Conservation (phyloP, 2,888 invertebrate genomes). For the Eretmocerus hayati region DNA sequence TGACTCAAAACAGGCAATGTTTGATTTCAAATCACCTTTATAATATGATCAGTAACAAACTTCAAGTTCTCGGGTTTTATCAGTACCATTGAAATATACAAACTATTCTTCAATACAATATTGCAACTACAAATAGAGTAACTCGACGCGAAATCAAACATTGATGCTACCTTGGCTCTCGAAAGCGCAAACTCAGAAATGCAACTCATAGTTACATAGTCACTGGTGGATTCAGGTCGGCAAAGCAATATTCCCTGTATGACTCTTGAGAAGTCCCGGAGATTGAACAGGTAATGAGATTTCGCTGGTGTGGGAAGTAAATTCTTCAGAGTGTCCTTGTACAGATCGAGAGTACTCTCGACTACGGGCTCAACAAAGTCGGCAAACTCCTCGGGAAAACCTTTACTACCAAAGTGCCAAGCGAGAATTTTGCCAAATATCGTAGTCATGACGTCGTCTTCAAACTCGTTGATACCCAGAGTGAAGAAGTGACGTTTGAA, state of each 20-base stretch:
- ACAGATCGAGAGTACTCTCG: conserved; percentile 75
- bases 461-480: conserved; percentile 81
- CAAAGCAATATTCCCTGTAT: conserved; percentile 86
- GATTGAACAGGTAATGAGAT: conserved; percentile 90
- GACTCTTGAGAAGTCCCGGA: conserved; percentile 88
- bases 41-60: no score
- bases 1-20: no score
- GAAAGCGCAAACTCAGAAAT: no score
- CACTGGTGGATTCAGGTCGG: conserved; percentile 80
- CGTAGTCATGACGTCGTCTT: conserved; percentile 71
- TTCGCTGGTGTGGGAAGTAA: conserved; percentile 88
- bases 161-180: no score
- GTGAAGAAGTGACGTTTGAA: conserved; percentile 74
- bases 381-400: conserved; percentile 83
- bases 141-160: no score
- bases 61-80: no score
- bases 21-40: no score
- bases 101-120: no score
- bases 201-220: no score
- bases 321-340: conserved; percentile 69
- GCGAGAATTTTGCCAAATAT: conserved; percentile 84
- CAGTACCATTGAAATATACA: no score
- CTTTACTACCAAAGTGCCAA: conserved; percentile 84
- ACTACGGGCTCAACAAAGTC: conserved; percentile 81
- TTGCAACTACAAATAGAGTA: no score